Base-by-base conservation (phyloP, 1,140 invertebrate genomes). In the Drusus annulatus region DNA sequence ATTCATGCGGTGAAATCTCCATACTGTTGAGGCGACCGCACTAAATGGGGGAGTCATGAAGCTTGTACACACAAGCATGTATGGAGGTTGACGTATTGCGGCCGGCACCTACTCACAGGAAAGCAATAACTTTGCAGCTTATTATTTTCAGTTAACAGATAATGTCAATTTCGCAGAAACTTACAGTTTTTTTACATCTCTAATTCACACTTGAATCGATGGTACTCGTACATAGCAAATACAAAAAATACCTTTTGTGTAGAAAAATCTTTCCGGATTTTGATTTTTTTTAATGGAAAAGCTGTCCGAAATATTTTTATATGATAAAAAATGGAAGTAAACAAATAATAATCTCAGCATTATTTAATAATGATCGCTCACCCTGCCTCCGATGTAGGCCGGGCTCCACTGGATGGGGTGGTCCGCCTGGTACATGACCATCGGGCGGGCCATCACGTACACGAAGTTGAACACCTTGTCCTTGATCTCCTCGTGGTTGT, bases 371-470 rank as follows among this genome's bases (percentile, higher is more conserved):
- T 45, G 5, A 2, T 13, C 8, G 36, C 89, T 92, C 89, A 97
- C 96, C 87, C 95, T 94, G 73, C 96, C 95, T 80, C 96, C 96
- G 54, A 96, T 91, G 88, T 98, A 98, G 2, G 95, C 95, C 0
- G 95, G 94, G 81, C 96, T 97, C 96, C 96, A 98, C 81, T 96
- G 94, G 65, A 97, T 93, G 0, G 96, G 96, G 89, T 98, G 96
- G 87, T 95, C 93, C 45, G 94, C 94, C 88, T 96, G 95, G 86
- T 96, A 96, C 91, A 98, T 94, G 6, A 98, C 96, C 92, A 98
- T 94, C 0, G 97, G 97, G 68, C 96, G 89, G 4, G 96, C 95
- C 89, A 98, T 92, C 0, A 98, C 96, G 80, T 96, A 93, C n/a
- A 97, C 92, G 86, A 98, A 97, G 85, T 97, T 96, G 80, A 98